Conservation (phyloP, 1,140 invertebrate species). For the Mactra quadrangularis region DNA sequence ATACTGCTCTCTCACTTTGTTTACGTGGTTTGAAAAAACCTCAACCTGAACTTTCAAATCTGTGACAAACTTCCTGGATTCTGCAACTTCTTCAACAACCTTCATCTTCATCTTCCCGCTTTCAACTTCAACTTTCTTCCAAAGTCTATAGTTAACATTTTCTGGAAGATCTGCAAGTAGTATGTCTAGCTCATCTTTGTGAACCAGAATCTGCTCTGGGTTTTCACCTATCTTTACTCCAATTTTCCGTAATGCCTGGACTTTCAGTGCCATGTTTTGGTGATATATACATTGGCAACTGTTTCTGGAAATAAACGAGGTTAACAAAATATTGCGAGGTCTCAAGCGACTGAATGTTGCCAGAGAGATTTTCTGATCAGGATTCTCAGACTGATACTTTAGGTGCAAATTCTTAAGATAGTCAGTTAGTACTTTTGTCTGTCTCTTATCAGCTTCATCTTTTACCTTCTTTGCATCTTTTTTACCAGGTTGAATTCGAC, state of each 20-base stretch:
- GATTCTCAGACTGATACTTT: slow-evolving; percentile 7
- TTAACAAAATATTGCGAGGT: slow-evolving; percentile 34
- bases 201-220: slow-evolving; percentile 12
- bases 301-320: slow-evolving; percentile 47
- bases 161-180: slow-evolving; percentile 9
- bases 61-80: neutral
- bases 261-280: slow-evolving; percentile 54
- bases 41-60: slow-evolving; percentile 7
- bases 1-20: slow-evolving; percentile 46
- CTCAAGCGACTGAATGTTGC: slow-evolving; percentile 33
- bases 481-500: slow-evolving; percentile 16
- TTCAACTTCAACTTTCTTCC: slow-evolving; percentile 40
- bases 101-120: slow-evolving; percentile 39
- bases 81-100: slow-evolving; percentile 26
- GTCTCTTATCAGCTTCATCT: neutral
- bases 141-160: neutral
- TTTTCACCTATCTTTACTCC: slow-evolving; percentile 14
- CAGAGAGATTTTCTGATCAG: slow-evolving; percentile 12
- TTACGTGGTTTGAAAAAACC: slow-evolving; percentile 38
- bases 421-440: slow-evolving; percentile 35
- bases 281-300: slow-evolving; percentile 47
- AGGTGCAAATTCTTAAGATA: slow-evolving; percentile 37
- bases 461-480: slow-evolving; percentile 4
- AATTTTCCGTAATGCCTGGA: neutral
- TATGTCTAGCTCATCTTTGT: slow-evolving; percentile 30